Percentiles rank a stretch among this genome's conserved stretches.
Evolutionary conservation across 2,113 vertebrate genomes (phyloP).

Genomic region (Kryptolebias marmoratus): DNA sequence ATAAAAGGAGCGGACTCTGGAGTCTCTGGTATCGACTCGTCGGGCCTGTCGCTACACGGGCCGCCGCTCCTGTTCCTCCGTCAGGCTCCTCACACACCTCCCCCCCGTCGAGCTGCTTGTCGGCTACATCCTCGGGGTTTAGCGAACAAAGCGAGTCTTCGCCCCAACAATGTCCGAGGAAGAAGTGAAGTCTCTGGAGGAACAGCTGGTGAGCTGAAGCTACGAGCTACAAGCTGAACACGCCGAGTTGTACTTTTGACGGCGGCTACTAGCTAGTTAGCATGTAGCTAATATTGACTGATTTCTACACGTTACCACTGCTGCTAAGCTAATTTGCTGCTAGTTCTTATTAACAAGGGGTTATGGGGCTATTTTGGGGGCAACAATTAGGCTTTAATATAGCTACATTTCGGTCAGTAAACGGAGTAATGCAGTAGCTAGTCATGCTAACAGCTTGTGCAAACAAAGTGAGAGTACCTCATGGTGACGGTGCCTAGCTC

Average conservation of each 20-base stretch:
- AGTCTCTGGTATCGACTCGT: conserved; percentile 53
- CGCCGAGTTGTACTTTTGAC: neutral
- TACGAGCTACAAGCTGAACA: neutral
- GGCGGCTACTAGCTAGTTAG: conserved; percentile 45
- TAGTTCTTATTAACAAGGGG: neutral
- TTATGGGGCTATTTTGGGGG: neutral
- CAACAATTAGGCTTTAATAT: neutral
- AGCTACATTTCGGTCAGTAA: neutral
- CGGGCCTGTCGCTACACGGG: conserved; percentile 55
- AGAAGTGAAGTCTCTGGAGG: conserved; percentile 50
- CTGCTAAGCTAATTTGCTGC: neutral
- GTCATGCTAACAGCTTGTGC: neutral
- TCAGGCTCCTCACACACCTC: conserved; percentile 1
- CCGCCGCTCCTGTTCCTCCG: conserved; percentile 19
- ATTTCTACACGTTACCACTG: conserved; percentile 21
- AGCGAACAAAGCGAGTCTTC: neutral
- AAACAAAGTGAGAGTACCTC: neutral
- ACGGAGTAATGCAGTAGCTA: no score
- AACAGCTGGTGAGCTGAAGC: conserved; percentile 58
- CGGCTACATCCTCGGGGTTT: neutral
- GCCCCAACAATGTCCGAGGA: conserved; percentile 61
- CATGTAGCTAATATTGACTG: conserved; percentile 16
- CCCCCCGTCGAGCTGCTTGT: neutral
- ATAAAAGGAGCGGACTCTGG: neutral
- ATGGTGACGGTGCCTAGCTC: no score